phyloP scores from a whole-genome alignment of 2,888 invertebrate genomes.

The Drosophila birchii region DNA sequence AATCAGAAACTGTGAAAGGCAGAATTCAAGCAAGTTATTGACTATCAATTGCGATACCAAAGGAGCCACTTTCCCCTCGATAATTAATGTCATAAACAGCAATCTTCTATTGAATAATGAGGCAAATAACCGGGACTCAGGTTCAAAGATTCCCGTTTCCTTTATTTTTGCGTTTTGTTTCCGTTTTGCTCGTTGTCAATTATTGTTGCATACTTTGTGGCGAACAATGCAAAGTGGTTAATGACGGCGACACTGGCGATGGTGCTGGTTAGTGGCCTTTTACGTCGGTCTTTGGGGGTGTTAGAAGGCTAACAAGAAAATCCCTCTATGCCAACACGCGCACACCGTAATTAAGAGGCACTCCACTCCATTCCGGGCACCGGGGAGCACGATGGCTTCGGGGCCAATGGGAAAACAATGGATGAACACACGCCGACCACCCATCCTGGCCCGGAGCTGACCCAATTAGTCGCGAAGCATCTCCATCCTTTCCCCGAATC shows the following conservation, averaged over 20 bases:
- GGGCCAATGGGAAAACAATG: conserved; percentile 72
- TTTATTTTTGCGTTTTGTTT: conserved; percentile 40
- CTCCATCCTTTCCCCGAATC: conserved; percentile 53
- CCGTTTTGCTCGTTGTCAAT: conserved; percentile 63
- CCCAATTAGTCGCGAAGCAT: conserved; percentile 60
- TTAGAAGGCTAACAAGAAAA: conserved; percentile 66
- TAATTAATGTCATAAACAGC: conserved; percentile 35
- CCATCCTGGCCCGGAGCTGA: conserved; percentile 57
- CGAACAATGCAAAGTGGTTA: conserved; percentile 47
- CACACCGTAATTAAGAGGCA: conserved; percentile 77
- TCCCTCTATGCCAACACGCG: conserved; percentile 77
- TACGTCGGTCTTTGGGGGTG: conserved; percentile 18
- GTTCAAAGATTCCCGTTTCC: conserved; percentile 20
- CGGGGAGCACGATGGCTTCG: conserved; percentile 39
- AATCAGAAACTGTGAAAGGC: background rate
- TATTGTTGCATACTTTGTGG: conserved; percentile 66
- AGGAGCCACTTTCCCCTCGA: background rate
- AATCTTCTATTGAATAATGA: conserved; percentile 22
- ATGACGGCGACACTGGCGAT: conserved; percentile 16
- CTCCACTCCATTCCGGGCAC: conserved; percentile 57
- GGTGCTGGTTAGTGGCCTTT: conserved; percentile 9
- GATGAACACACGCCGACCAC: conserved; percentile 37
- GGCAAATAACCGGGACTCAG: conserved; percentile 21
- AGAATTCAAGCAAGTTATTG: background rate
- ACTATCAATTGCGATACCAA: background rate